A percentile compares a stretch with the other conserved stretches of the same genome.
These are phyloP conservation scores for Chascanopsetta lugubris DNA, from an alignment of 2,113 vertebrate species.

Conservation along the genomic window DNA sequence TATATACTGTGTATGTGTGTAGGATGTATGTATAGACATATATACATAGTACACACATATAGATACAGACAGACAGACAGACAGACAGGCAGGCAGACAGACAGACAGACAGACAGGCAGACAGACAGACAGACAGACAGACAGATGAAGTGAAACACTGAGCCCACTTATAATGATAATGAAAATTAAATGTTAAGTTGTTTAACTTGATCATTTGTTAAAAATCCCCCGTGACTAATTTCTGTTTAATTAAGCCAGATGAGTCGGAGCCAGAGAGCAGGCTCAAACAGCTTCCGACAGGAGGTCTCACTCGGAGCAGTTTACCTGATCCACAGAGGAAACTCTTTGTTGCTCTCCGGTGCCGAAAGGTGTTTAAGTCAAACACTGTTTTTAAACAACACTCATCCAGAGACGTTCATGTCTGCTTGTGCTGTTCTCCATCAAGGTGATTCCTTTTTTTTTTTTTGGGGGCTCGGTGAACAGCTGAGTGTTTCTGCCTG, in stretches of 20 bases:
- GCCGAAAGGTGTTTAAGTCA: neutral
- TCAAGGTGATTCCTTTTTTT: conserved; percentile 31
- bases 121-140: no score
- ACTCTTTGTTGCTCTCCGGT: neutral
- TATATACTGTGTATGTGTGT: no score
- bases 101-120: no score
- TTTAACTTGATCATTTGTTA: conserved; percentile 48
- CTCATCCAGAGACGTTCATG: conserved; percentile 18
- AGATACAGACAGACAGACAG: no score
- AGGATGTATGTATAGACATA: no score
- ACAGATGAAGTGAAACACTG: no score
- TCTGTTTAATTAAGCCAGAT: conserved; percentile 43
- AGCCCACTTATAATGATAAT: no score
- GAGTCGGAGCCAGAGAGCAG: conserved; percentile 42
- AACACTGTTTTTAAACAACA: conserved; percentile 32
- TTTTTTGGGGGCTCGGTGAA: conserved; percentile 28
- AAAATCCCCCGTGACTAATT: conserved; percentile 57
- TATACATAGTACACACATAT: no score
- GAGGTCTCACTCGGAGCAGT: conserved; percentile 12
- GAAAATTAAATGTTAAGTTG: no score
- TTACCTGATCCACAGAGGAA: neutral
- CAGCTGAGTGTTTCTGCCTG: conserved; percentile 59
- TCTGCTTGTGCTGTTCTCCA: conserved; percentile 21
- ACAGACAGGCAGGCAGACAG: no score
- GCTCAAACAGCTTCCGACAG: conserved; percentile 60